Conservation (phyloP, 2,888 invertebrate genomes). For the Cheilosia variabilis region DNA sequence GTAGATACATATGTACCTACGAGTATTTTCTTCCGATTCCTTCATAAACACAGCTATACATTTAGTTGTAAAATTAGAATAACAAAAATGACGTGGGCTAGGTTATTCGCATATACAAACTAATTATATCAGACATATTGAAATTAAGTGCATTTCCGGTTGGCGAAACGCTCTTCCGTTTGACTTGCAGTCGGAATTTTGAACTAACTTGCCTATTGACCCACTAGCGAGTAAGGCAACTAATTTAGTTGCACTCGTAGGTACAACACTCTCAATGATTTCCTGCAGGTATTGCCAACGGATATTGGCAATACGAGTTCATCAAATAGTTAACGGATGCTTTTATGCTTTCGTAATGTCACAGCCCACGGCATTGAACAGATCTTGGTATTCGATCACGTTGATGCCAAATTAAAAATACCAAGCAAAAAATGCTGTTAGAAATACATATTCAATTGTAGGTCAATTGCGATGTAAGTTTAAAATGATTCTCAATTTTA, state of each 20-base stretch:
- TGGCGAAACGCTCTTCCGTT: neutral
- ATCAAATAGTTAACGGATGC: constrained; percentile 39
- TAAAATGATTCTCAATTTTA: constrained; percentile 20
- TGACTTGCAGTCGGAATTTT: neutral
- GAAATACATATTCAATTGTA: constrained; percentile 21
- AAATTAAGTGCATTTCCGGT: constrained; percentile 1
- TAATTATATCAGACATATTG: neutral
- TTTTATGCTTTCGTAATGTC: constrained; percentile 14
- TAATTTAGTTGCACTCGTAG: neutral
- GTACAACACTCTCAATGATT: neutral
- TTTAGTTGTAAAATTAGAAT: too few species aligned
- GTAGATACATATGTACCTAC: too few species aligned
- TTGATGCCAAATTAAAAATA: constrained; percentile 62
- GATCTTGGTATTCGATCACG: constrained; percentile 30
- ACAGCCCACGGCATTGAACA: constrained; percentile 38
- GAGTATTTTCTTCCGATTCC: too few species aligned
- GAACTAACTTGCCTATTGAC: constrained; percentile 12
- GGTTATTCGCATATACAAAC: neutral
- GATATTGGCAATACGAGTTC: constrained; percentile 42
- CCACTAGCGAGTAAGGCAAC: neutral
- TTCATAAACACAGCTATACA: too few species aligned
- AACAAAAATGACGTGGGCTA: neutral
- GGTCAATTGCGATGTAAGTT: constrained; percentile 55
- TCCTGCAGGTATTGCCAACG: constrained; percentile 36
- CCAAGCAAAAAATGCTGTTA: constrained; percentile 23